These are phyloP conservation scores for Thalpophila matura DNA, from an alignment of 2,888 invertebrate species.

Conservation along the genomic window DNA sequence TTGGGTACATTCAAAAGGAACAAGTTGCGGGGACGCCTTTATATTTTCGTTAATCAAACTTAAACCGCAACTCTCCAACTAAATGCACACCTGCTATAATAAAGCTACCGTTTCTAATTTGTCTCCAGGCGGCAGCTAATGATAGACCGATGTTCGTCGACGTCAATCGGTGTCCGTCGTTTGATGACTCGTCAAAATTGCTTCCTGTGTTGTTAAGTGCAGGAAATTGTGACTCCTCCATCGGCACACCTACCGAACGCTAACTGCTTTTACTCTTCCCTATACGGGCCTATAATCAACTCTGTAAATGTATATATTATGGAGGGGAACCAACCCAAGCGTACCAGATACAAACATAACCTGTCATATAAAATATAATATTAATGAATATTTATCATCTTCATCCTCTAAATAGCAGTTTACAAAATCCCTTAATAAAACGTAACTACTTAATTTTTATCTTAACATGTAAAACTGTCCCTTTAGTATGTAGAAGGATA, in stretches of 20 bases:
- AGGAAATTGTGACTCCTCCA: constrained; percentile 90
- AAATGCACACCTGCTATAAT: constrained; percentile 61
- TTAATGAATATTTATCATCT: constrained; percentile 36
- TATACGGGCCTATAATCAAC: constrained; percentile 58
- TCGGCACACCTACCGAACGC: constrained; percentile 85
- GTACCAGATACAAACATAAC: constrained; percentile 10
- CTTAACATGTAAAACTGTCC: constrained; percentile 74
- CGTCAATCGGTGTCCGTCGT: constrained; percentile 85
- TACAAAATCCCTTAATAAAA: constrained; percentile 51
- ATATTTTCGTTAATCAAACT: constrained; percentile 64
- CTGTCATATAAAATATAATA: not conserved
- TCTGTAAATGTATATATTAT: constrained; percentile 36
- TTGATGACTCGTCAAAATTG: constrained; percentile 90
- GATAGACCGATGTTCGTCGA: constrained; percentile 77
- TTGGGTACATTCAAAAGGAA: constrained; percentile 73
- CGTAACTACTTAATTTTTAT: constrained; percentile 64
- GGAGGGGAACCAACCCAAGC: constrained; percentile 29
- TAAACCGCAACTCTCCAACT: constrained; percentile 37
- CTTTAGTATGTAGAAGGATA: constrained; percentile 76
- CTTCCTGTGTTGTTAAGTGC: constrained; percentile 90
- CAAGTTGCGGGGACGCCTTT: constrained; percentile 72
- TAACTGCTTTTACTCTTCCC: constrained; percentile 75
- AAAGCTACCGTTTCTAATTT: constrained; percentile 65
- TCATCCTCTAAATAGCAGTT: constrained; percentile 14
- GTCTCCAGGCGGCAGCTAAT: constrained; percentile 75